Evolutionary conservation across 2,113 vertebrate genomes (phyloP).

Genomic region (Malurus melanocephalus): DNA sequence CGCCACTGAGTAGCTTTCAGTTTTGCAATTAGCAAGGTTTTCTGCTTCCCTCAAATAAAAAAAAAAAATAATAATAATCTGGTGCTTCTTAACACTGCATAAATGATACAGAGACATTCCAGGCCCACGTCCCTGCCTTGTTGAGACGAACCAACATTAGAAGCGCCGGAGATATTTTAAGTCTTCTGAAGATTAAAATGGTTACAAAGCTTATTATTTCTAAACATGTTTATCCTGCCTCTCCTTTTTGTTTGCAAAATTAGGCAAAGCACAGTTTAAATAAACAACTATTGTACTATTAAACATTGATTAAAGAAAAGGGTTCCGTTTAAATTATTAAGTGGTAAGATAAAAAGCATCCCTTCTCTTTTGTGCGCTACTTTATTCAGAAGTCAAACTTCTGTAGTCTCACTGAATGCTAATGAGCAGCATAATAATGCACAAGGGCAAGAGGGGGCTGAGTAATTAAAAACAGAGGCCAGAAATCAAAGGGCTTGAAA

Average conservation of each 20-base stretch:
- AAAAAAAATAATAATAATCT: slow-evolving; percentile 45
- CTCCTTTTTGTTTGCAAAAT: slow-evolving; percentile 54
- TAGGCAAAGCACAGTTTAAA: slow-evolving; percentile 30
- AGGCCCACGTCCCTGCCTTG: background rate
- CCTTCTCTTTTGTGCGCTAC: slow-evolving; percentile 52
- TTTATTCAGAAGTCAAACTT: slow-evolving; percentile 73
- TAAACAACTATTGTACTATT: slow-evolving; percentile 59
- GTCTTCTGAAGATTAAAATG: slow-evolving; percentile 24
- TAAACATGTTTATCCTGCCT: slow-evolving; percentile 46
- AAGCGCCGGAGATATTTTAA: slow-evolving; percentile 5
- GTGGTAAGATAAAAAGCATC: slow-evolving; percentile 64
- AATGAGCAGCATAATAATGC: slow-evolving; percentile 69
- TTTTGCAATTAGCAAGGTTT: slow-evolving; percentile 61
- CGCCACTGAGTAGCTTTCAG: slow-evolving; percentile 53
- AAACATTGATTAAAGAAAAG: slow-evolving; percentile 65
- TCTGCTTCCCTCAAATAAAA: slow-evolving; percentile 54
- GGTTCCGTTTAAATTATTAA: slow-evolving; percentile 62
- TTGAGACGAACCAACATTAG: background rate
- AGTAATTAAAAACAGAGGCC: slow-evolving; percentile 73
- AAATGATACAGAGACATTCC: background rate
- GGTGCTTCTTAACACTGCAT: slow-evolving; percentile 7
- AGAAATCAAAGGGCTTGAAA: slow-evolving; percentile 69
- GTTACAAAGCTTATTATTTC: slow-evolving; percentile 49
- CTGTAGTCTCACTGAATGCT: slow-evolving; percentile 61
- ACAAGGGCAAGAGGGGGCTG: slow-evolving; percentile 63